A percentile compares a stretch with the other conserved stretches of the same genome.
These are phyloP conservation scores for Trachemys scripta DNA, from an alignment of 2,113 vertebrate genomes.

Conservation along the genomic window DNA sequence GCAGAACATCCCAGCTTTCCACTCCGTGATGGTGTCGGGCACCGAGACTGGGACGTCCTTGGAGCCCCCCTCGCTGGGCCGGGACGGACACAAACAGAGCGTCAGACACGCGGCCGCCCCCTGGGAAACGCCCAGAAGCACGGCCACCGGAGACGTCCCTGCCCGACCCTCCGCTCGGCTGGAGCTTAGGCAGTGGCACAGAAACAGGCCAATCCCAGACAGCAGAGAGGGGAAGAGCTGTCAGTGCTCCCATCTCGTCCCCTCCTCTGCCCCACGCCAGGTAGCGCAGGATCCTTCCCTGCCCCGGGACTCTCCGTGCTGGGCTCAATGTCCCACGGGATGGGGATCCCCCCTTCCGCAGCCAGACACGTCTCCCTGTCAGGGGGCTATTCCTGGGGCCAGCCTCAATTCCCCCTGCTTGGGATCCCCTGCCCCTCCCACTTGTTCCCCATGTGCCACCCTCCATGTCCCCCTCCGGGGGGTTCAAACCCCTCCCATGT, in stretches of 20 bases:
- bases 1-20: constrained; percentile 84
- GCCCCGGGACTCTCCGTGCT: background rate
- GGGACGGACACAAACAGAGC: background rate
- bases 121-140: background rate
- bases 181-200: background rate
- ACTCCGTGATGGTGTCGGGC: constrained; percentile 68
- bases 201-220: background rate
- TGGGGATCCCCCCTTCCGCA: background rate
- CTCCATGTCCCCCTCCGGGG: background rate
- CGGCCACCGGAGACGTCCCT: background rate
- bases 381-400: background rate
- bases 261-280: background rate
- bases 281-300: background rate
- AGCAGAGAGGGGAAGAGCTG: background rate
- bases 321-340: background rate
- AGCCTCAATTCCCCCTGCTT: background rate
- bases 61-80: background rate
- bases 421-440: background rate
- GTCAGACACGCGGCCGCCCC: background rate
- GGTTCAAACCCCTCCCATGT: background rate
- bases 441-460: background rate
- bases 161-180: background rate
- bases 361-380: background rate
- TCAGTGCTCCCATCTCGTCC: background rate
- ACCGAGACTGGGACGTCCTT: constrained; percentile 60